phyloP scores from a whole-genome alignment of 53 echinoderm and acorn worm species.

The Glandiceps talaboti region DNA sequence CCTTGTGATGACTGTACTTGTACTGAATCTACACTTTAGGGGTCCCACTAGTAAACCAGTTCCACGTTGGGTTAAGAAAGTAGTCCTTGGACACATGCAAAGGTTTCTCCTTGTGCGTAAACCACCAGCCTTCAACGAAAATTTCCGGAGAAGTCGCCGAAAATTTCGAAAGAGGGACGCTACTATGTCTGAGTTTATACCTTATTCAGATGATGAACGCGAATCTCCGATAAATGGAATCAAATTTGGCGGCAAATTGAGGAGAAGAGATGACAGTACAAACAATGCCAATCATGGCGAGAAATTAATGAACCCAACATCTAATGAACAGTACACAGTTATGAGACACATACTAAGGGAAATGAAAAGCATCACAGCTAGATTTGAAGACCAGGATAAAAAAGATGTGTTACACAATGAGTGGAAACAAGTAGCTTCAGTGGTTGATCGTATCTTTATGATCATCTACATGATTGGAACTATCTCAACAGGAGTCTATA shows the following conservation, averaged over 20 bases:
- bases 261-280: background rate
- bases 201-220: background rate
- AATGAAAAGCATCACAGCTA: constrained; percentile 17
- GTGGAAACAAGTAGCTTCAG: constrained; percentile 84
- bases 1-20: constrained; percentile 73
- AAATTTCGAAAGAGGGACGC: background rate
- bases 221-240: background rate
- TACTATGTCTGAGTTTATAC: background rate
- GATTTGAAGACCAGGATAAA: constrained; percentile 54
- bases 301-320: background rate
- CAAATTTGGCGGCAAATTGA: background rate
- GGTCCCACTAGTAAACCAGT: constrained; percentile 66
- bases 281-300: background rate
- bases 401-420: constrained; percentile 48
- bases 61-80: constrained; percentile 41
- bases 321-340: background rate
- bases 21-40: constrained; percentile 85
- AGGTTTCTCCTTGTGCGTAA: constrained; percentile 29
- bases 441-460: constrained; percentile 78
- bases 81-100: constrained; percentile 44
- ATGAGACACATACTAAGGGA: background rate
- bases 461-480: constrained; percentile 73
- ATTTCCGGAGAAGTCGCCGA: background rate
- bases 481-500: constrained; percentile 38
- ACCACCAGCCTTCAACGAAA: background rate